A percentile compares a stretch with the other conserved stretches of the same genome.
Evolutionary conservation across 2,797 vertebrate species (phyloP).

Genomic region (Gobio occitaniae): DNA sequence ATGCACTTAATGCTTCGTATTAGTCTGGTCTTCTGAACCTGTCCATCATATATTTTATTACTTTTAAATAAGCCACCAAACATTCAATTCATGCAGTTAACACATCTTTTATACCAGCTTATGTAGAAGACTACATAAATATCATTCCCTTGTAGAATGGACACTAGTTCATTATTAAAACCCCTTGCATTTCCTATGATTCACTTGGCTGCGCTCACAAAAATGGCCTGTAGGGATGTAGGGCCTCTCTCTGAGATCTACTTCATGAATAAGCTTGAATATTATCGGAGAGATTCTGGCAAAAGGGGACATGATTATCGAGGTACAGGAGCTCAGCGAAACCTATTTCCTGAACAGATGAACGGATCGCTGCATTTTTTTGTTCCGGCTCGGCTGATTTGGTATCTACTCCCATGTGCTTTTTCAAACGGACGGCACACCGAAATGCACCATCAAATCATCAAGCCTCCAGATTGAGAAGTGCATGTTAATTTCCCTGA

Average conservation of each 20-base stretch:
- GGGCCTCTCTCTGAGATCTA: conserved; percentile 58
- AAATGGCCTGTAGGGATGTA: conserved; percentile 33
- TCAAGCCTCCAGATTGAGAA: conserved; percentile 63
- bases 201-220: conserved; percentile 31
- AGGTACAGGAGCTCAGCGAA: conserved; percentile 59
- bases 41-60: not conserved
- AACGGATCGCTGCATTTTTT: conserved; percentile 65
- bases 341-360: conserved; percentile 68
- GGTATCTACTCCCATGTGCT: conserved; percentile 64
- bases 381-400: conserved; percentile 59
- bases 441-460: conserved; percentile 57
- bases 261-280: conserved; percentile 41
- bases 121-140: conserved; percentile 20
- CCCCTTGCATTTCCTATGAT: conserved; percentile 19
- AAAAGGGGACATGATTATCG: conserved; percentile 61
- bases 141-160: conserved; percentile 12
- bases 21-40: not conserved
- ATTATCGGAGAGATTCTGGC: conserved; percentile 64
- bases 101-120: not conserved
- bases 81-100: not conserved
- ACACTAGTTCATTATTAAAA: conserved; percentile 45
- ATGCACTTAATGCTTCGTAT: not conserved
- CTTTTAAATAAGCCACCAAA: not conserved
- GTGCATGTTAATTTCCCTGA: conserved; percentile 68
- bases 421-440: conserved; percentile 62